Evolutionary conservation across 2,113 vertebrate species (phyloP).

Genomic region (Notothenia rossii): DNA sequence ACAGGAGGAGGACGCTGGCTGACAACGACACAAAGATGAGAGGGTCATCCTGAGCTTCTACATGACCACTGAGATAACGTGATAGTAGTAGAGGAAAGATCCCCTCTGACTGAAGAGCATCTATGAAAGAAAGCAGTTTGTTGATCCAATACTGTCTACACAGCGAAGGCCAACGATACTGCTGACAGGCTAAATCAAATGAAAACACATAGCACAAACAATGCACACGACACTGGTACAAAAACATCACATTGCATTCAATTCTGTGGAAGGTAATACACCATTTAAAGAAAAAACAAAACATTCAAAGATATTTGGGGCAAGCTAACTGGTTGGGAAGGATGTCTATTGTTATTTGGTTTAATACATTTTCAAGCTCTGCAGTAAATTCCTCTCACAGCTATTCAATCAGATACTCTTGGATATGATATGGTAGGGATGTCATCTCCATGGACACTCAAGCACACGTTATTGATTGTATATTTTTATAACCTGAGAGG

Average conservation of each 20-base stretch:
- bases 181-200: conserved; percentile 13
- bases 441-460: background rate
- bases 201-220: conserved; percentile 35
- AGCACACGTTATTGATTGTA: background rate
- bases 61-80: conserved; percentile 13
- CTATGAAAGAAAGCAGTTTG: conserved; percentile 32
- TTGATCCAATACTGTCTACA: conserved; percentile 16
- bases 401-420: conserved; percentile 1
- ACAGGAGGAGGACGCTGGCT: conserved; percentile 28
- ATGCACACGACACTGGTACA: background rate
- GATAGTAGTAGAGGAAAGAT: background rate
- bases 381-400: conserved; percentile 33
- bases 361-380: conserved; percentile 40
- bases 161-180: conserved; percentile 15
- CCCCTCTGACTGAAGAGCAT: conserved; percentile 7
- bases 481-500: background rate
- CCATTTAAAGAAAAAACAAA: conserved; percentile 38
- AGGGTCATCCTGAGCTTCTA: conserved; percentile 20
- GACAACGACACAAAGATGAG: conserved; percentile 33
- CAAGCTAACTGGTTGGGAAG: conserved; percentile 25
- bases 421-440: background rate
- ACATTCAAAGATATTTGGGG: conserved; percentile 7
- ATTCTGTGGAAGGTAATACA: conserved; percentile 27
- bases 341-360: background rate
- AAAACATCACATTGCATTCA: conserved; percentile 1